These are phyloP conservation scores for Liopterus haemorrhoidalis DNA, from an alignment of 2,888 invertebrate genomes.

Conservation along the genomic window DNA sequence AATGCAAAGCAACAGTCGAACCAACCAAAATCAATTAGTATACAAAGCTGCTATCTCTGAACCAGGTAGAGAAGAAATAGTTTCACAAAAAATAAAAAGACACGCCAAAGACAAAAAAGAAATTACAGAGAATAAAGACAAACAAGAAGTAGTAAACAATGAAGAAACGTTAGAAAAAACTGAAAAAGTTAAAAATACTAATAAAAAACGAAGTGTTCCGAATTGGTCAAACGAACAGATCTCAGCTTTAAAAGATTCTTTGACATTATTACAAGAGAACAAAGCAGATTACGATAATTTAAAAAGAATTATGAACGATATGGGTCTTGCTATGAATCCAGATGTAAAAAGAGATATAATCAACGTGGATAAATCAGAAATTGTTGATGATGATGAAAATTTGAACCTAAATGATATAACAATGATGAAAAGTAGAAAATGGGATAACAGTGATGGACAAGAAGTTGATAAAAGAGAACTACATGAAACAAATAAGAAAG, in stretches of 20 bases:
- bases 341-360: conserved; percentile 24
- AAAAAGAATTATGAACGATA: conserved; percentile 31
- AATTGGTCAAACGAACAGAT: conserved; percentile 14
- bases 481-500: conserved; percentile 25
- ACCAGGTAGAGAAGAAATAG: conserved; percentile 1
- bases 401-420: conserved; percentile 33
- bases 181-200: neutral
- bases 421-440: conserved; percentile 31
- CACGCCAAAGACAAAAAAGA: neutral
- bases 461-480: too few relatives aligned
- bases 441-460: too few relatives aligned
- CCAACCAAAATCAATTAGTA: neutral
- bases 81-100: conserved; percentile 5
- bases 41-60: too few relatives aligned
- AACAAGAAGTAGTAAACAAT: too few relatives aligned
- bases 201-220: conserved; percentile 9
- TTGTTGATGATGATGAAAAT: conserved; percentile 36
- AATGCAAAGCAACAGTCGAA: neutral
- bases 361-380: too few relatives aligned
- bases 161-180: conserved; percentile 8
- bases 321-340: conserved; percentile 32
- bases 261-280: conserved; percentile 20
- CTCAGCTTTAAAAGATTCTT: conserved; percentile 9
- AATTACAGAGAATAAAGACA: conserved; percentile 15
- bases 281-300: conserved; percentile 33